Percentiles rank a stretch among this genome's conserved stretches.
Evolutionary conservation across 2,888 invertebrate genomes (phyloP).

Genomic region (Meandrusa payeni): DNA sequence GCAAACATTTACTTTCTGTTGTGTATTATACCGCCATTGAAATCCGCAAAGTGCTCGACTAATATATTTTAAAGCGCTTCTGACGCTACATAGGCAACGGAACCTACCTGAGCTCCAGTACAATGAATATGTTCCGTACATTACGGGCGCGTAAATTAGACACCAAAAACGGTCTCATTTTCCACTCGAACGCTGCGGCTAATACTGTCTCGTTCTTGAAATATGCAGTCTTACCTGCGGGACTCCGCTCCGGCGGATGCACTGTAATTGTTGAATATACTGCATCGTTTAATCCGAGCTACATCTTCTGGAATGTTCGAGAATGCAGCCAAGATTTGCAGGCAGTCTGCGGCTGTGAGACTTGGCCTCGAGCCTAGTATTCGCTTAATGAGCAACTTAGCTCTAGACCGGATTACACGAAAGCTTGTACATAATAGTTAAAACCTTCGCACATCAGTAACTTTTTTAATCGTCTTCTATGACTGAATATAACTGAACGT

Average conservation of each 20-base stretch:
- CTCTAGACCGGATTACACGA: slow-evolving; percentile 51
- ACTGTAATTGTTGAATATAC: slow-evolving; percentile 76
- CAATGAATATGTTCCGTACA: slow-evolving; percentile 58
- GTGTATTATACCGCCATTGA: slow-evolving; percentile 42
- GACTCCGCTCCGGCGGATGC: slow-evolving; percentile 50
- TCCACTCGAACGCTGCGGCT: slow-evolving; percentile 82
- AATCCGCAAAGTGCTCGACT: slow-evolving; percentile 51
- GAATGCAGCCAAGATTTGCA: slow-evolving; percentile 76
- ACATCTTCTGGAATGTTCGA: slow-evolving; percentile 77
- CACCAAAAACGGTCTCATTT: slow-evolving; percentile 76
- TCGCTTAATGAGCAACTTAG: slow-evolving; percentile 65
- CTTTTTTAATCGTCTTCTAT: background rate
- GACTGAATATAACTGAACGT: slow-evolving; percentile 46
- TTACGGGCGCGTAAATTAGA: slow-evolving; percentile 71
- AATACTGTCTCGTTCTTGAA: slow-evolving; percentile 76
- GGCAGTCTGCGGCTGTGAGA: slow-evolving; percentile 60
- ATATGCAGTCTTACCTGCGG: slow-evolving; percentile 74
- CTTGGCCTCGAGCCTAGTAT: slow-evolving; percentile 72
- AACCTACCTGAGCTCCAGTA: slow-evolving; percentile 49
- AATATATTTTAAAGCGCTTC: slow-evolving; percentile 54
- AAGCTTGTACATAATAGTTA: slow-evolving; percentile 35
- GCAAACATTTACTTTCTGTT: slow-evolving; percentile 39
- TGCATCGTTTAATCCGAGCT: slow-evolving; percentile 73
- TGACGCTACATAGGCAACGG: slow-evolving; percentile 37
- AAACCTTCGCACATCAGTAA: slow-evolving; percentile 27